phyloP scores from a whole-genome alignment of 2,113 vertebrate species.

The Phylloscopus trochilus region DNA sequence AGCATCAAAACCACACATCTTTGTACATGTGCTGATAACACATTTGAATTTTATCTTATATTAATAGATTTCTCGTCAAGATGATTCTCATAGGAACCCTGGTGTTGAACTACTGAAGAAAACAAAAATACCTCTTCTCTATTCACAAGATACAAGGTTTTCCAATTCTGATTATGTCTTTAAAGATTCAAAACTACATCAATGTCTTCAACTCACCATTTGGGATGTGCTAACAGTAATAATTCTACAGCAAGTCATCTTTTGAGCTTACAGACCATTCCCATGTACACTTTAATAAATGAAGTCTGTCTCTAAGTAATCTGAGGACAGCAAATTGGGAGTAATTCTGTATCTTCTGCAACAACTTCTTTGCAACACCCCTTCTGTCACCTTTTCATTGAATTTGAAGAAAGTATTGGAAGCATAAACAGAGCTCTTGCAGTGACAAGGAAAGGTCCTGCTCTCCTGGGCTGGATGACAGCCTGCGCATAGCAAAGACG shows the following conservation, averaged over 20 bases:
- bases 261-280: not conserved
- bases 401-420: not conserved
- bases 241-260: not conserved
- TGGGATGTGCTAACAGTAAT: not conserved
- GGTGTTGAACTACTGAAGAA: not conserved
- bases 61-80: not conserved
- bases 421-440: not conserved
- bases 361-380: not conserved
- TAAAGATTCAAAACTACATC: not conserved
- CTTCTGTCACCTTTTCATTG: not conserved
- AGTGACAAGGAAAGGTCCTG: not conserved
- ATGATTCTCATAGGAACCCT: not conserved
- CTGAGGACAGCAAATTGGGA: not conserved
- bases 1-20: not conserved
- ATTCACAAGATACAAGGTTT: not conserved
- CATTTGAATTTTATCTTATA: not conserved
- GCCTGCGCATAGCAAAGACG: not conserved
- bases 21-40: accelerated
- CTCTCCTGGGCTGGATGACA: not conserved
- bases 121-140: not conserved
- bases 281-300: not conserved
- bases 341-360: not conserved
- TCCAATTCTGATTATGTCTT: not conserved
- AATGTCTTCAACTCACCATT: not conserved
- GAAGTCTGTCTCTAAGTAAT: not conserved